Conservation (phyloP, 2,797 vertebrate species). For the Gobionotothen gibberifrons region DNA sequence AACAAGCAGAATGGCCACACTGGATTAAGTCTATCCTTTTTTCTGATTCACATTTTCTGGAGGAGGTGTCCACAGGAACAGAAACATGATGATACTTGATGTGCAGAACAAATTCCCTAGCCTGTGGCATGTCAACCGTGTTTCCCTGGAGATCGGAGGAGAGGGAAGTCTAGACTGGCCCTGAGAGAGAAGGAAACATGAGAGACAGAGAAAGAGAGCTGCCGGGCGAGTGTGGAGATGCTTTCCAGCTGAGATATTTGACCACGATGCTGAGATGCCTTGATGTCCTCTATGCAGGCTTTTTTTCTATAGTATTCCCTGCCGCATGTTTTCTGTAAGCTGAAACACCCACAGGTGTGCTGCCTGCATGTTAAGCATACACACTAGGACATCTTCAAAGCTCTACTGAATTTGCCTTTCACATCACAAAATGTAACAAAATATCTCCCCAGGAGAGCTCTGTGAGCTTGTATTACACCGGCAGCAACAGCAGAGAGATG, state of each 20-base stretch:
- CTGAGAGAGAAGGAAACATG: conserved; percentile 31
- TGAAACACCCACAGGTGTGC: conserved; percentile 67
- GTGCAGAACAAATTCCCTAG: conserved; percentile 69
- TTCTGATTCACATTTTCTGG: conserved; percentile 37
- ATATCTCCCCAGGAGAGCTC: conserved; percentile 42
- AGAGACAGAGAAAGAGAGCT: not conserved
- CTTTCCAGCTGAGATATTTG: conserved; percentile 62
- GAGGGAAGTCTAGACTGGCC: conserved; percentile 48
- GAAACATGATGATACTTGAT: conserved; percentile 63
- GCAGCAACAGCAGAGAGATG: conserved; percentile 31
- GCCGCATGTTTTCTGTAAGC: conserved; percentile 54
- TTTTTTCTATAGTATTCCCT: conserved; percentile 53
- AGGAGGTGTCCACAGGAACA: conserved; percentile 52
- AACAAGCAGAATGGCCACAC: not conserved
- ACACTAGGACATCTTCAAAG: conserved; percentile 59
- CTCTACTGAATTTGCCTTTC: conserved; percentile 58
- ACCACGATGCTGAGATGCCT: conserved; percentile 62
- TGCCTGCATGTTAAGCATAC: conserved; percentile 44
- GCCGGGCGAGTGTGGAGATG: conserved; percentile 30
- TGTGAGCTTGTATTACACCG: conserved; percentile 42
- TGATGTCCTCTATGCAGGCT: conserved; percentile 62
- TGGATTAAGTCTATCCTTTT: conserved; percentile 7
- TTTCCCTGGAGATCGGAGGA: conserved; percentile 50
- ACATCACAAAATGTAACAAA: conserved; percentile 54
- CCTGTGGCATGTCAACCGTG: conserved; percentile 53